These are phyloP conservation scores for Marronus borbonicus DNA, from an alignment of 2,888 invertebrate species.

Conservation along the genomic window DNA sequence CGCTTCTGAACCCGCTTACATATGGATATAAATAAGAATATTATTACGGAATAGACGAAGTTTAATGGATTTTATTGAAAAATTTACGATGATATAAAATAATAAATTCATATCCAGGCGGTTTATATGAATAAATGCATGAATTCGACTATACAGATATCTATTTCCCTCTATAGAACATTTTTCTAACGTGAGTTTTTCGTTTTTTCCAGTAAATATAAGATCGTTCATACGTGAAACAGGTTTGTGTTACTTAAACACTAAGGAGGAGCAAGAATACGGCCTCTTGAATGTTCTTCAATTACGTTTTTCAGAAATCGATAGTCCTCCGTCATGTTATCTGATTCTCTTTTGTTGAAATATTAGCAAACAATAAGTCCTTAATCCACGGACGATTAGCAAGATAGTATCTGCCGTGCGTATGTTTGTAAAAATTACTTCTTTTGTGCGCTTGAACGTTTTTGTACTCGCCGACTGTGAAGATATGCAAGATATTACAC, in stretches of 20 bases:
- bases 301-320: conserved; percentile 36
- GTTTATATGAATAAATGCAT: conserved; percentile 38
- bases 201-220: conserved; percentile 32
- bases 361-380: conserved; percentile 54
- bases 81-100: conserved; percentile 36
- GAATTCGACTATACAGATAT: neutral
- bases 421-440: conserved; percentile 50
- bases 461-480: conserved; percentile 36
- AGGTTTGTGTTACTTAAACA: conserved; percentile 15
- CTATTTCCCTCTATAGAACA: conserved; percentile 1
- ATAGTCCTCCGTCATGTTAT: conserved; percentile 40
- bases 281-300: conserved; percentile 26
- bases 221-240: conserved; percentile 22
- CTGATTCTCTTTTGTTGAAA: conserved; percentile 39
- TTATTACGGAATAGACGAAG: conserved; percentile 3
- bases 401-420: conserved; percentile 47
- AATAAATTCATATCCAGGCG: neutral
- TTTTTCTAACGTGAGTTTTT: conserved; percentile 22
- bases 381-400: conserved; percentile 50
- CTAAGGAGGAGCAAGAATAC: conserved; percentile 17
- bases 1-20: conserved; percentile 9
- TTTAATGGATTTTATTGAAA: conserved; percentile 16
- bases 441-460: conserved; percentile 35
- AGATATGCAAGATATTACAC: neutral
- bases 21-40: conserved; percentile 3